Percentiles rank a stretch among this genome's conserved stretches.
phyloP scores from a whole-genome alignment of 2,113 vertebrate genomes.

The Amphiprion percula region DNA sequence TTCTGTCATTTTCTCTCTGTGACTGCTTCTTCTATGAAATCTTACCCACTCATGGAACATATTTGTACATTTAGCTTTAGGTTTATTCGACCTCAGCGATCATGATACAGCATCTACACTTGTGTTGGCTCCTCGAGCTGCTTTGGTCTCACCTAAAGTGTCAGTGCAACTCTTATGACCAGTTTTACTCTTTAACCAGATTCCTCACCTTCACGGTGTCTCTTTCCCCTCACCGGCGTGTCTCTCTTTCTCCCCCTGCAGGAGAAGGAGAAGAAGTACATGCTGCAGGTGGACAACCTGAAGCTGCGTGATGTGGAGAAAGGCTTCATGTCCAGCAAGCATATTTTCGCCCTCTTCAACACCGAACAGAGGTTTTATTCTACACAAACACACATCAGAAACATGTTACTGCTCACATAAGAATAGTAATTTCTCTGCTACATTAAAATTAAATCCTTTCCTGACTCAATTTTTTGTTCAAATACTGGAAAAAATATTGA shows the following conservation, averaged over 20 bases:
- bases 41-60: background rate
- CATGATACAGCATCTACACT: background rate
- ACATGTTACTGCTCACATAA: too few relatives aligned
- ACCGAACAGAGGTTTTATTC: slow-evolving; percentile 94
- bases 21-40: background rate
- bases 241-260: slow-evolving; percentile 82
- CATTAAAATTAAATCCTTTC: too few relatives aligned
- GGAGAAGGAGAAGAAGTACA: slow-evolving; percentile 99
- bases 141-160: background rate
- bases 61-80: background rate
- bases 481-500: too few relatives aligned
- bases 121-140: background rate
- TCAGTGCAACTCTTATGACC: background rate
- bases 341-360: slow-evolving; percentile 98
- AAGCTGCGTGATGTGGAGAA: slow-evolving; percentile 97
- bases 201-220: slow-evolving; percentile 1
- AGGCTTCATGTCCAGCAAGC: slow-evolving; percentile 99
- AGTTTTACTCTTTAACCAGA: background rate
- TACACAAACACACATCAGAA: background rate
- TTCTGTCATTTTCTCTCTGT: background rate
- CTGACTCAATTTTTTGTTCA: too few relatives aligned
- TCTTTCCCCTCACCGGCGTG: background rate
- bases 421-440: too few relatives aligned
- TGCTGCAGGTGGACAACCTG: slow-evolving; percentile 97
- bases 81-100: background rate